Base-by-base conservation (phyloP, 1,140 invertebrate species). In the Ganaspis sp. region DNA sequence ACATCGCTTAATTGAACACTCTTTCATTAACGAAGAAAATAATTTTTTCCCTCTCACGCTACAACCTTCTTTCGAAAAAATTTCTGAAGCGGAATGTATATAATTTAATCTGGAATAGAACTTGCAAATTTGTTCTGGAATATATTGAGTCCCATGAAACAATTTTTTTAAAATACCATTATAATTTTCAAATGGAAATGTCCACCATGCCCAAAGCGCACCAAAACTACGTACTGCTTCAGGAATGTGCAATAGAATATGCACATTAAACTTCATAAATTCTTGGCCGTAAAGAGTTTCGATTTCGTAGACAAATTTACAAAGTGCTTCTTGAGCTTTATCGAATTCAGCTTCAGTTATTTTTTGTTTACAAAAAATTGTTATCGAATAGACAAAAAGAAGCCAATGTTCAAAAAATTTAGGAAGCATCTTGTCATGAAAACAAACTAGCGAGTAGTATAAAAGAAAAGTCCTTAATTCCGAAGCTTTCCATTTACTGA, bases 401-500 rank as follows among this genome's bases (percentile, higher is more conserved):
- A 76, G 79, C 79, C 79, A 86, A 45, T 86, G 83, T 40, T 79
- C 78, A 4, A 76, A 69, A 76, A 78, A 85, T 17, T 49, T 11
- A 9, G 70, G 12, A 0, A 69, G 74, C 26, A 85, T 64, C 21
- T 82, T 42, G 17, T 72, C 73, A 42, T 79, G 53, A 5, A 85
- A 69, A 72, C 82, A 78, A 5, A 71, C 5, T 29, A 83, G 21
- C 11, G 79, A 85, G 70, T 81, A 83, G 34, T 81, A 80, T 0
- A 85, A 23, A 19, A 76, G 37, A 45, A 84, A 84, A 12, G 71
- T 80, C 73, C 75, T 81, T 53, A 71, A 87, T 69, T 87, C 82
- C 0, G 78, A 76, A 15, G 85, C 85, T 73, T 86, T 87, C 77
- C 80, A 84, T 17, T 49, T 70, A n/a, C 72, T 76, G 15, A 72